Conservation (phyloP, 2,888 invertebrate species). For the Cryptocephalus primarius region DNA sequence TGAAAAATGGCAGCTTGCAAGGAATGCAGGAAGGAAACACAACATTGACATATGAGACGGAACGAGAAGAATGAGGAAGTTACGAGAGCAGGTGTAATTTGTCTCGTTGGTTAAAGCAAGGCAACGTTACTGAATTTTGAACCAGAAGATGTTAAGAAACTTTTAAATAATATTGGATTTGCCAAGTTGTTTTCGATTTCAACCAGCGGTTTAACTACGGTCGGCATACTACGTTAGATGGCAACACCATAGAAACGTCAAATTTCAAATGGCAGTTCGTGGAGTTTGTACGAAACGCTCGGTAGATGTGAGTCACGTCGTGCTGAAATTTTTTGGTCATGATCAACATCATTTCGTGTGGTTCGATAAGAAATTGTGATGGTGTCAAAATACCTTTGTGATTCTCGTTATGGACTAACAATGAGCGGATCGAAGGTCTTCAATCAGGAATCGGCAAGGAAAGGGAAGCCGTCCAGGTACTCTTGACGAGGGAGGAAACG, state of each 20-base stretch:
- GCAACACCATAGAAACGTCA: not conserved
- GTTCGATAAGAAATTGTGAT: slow-evolving; percentile 35
- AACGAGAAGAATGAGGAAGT: not conserved
- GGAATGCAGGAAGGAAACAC: not conserved
- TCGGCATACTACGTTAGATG: no score
- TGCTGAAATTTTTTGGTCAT: slow-evolving; percentile 19
- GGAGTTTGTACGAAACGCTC: slow-evolving; percentile 19
- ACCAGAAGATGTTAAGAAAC: no score
- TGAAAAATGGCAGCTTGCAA: not conserved
- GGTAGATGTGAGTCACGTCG: slow-evolving; percentile 9
- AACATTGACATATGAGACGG: not conserved
- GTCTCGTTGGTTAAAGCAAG: no score
- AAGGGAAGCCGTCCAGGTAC: slow-evolving; percentile 31
- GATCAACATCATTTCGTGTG: slow-evolving; percentile 18
- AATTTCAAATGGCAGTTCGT: slow-evolving; percentile 16
- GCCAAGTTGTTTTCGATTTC: no score
- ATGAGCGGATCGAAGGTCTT: slow-evolving; percentile 28
- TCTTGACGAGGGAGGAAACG: slow-evolving; percentile 35
- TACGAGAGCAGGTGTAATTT: no score
- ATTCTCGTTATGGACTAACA: slow-evolving; percentile 34
- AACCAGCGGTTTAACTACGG: no score
- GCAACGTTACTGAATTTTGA: no score
- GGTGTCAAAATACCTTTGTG: slow-evolving; percentile 35
- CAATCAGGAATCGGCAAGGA: slow-evolving; percentile 23
- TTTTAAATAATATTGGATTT: no score